phyloP scores from a whole-genome alignment of 2,113 vertebrate genomes.

The Odobenus rosmarus region DNA sequence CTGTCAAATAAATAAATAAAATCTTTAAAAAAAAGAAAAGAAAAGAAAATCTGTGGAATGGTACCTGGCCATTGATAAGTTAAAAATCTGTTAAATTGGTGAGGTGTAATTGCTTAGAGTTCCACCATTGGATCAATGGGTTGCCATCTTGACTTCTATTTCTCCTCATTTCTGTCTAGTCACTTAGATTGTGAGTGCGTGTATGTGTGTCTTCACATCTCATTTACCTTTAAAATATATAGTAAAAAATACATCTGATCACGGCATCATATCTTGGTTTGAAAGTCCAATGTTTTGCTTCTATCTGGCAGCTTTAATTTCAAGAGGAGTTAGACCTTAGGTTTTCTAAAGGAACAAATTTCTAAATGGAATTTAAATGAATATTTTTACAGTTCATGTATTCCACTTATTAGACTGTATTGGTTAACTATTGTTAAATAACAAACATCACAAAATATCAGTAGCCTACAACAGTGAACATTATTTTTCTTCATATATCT shows the following conservation, averaged over 20 bases:
- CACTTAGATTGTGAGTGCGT: background rate
- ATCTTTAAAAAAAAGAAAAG: too few relatives aligned
- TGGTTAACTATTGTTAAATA: background rate
- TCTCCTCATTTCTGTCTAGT: background rate
- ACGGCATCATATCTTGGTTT: background rate
- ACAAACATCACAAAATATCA: background rate
- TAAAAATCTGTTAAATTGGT: background rate
- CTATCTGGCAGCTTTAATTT: background rate
- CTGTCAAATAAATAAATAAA: too few relatives aligned
- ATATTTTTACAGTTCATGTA: background rate
- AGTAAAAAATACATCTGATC: background rate
- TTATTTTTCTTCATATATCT: background rate
- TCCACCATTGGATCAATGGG: background rate
- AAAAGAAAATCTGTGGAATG: background rate
- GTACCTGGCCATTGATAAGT: background rate
- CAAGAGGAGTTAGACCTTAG: background rate
- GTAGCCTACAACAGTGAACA: background rate
- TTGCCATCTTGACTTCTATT: background rate
- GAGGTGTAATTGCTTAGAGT: background rate
- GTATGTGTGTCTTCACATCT: background rate
- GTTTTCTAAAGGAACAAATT: background rate
- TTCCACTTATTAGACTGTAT: background rate
- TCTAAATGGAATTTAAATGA: background rate
- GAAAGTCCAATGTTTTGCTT: background rate
- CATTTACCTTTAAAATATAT: background rate